Base-by-base conservation (phyloP, 2,888 invertebrate species). In the Morpho helenor region DNA sequence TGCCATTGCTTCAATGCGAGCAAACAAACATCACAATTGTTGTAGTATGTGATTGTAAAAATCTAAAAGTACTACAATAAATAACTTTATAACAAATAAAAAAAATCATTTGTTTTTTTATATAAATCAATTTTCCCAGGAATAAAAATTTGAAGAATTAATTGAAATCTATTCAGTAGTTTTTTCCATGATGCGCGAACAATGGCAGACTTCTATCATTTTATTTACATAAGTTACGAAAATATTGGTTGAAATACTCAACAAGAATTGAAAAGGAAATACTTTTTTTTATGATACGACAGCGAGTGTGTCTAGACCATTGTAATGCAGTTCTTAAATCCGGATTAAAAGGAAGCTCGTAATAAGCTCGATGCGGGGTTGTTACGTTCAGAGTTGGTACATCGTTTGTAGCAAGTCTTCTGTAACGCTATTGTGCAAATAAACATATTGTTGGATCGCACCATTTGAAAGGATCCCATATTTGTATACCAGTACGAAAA, bases 231-330 rank as follows among this genome's bases (percentile, higher is more conserved):
- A 87, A 82, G 84, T 87, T 85, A 87, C 87, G 86, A 87, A 88
- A 90, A 89, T 87, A 89, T 90, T 89, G 87, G 85, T 80, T 71
- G 74, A 80, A 84, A 82, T 82, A 69, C 80, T 79, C 81, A 70
- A 77, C 75, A 76, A 77, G 73, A 69, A 75, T 75, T 82, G 77
- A 76, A 80, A 79, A 79, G 77, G 74, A 76, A 77, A 72, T 73
- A 63, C 72, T 81, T 84, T 82, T 80, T 78, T 55, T 55, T 54
- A 72, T 74, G 77, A 78, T 75, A 75, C 69, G 72, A 73, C 72
- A 70, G 67, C 69, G 76, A 75, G 77, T 77, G 76, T 79, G 77
- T 74, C 72, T 76, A 76, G 70, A 67, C 80, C 65, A 84, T 88
- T 88, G 87, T 88, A 70, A 74, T 77, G 76, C 80, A 81, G 77